Evolutionary conservation across 2,888 invertebrate species (phyloP), one percentile per base, ranked within the genome.

Genomic region (Rhodophaea formosa): DNA sequence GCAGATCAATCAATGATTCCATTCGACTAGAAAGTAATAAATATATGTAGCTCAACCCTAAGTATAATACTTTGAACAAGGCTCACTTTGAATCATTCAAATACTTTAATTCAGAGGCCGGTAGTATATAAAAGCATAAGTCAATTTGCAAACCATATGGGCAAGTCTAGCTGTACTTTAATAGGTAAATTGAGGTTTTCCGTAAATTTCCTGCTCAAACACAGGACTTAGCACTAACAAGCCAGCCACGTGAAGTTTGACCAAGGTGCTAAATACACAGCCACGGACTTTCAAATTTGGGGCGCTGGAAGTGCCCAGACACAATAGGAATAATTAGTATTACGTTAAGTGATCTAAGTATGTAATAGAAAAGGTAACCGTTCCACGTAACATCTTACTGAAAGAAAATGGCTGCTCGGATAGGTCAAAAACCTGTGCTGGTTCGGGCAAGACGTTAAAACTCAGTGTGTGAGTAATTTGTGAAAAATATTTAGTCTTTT

Each of bases 151-250:
- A n/a, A n/a, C n/a, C n/a, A n/a, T n/a, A n/a, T n/a, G n/a, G n/a
- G 23, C 23, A 23, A 23, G 23, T 23, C 23, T 23, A 23, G 2
- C 2, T 23, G 23, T 23, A 23, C 23, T 5, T 5, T 23, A 23
- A 53, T 53, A 17, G 10, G 53, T 43, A 42, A 35, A 43, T 58
- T 39, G 23, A 29, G 51, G 47, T 42, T 53, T 52, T 42, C 39
- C 17, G 54, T 57, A 54, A 61, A 61, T 61, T 58, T 61, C 54
- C 59, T 51, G 56, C 58, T 29, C 15, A 56, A 35, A 52, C 15
- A 53, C 49, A 10, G 44, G 56, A 60, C 59, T 55, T 57, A 56
- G 62, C 61, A 58, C 73, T 76, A 76, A 75, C 67, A 61, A 72
- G 71, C 65, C 56, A 61, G 56, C 63, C 62, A 55, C 61, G 45